Evolutionary conservation across 2,797 vertebrate genomes (phyloP), one percentile per base, ranked within the genome.

Genomic region (Tolypeutes matacus): DNA sequence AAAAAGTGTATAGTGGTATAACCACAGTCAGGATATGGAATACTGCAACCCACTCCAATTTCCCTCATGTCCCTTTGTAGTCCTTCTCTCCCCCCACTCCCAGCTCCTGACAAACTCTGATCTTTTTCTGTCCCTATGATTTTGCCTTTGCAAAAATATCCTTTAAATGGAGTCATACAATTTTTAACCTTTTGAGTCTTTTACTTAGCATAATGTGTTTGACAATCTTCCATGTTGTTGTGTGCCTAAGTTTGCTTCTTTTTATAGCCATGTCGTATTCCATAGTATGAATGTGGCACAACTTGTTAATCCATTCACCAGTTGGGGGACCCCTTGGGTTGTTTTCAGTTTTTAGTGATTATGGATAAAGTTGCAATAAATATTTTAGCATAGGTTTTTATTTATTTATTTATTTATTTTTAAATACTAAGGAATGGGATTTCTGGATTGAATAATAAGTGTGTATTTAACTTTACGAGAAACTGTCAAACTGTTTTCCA

Each of bases 121-220:
- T 36, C 46, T 20, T 46, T 86, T 51, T n/a, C 51, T 53, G n/a
- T 84, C 53, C n/a, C 27, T 18, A 1, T 56, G 36, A 34, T 84
- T 93, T 69, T 91, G 29, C 73, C 27, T 70, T 83, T 93, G 64
- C 9, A 75, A 83, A 92, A 93, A 76, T 65, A 29, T 83, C 12
- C 4, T 27, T 34, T 36, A 77, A 23, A n/a, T 39, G 27, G 2
- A 67, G 53, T 65, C 7, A 4, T 7, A 27, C 2, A 3, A 14
- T 6, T 21, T 64, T 9, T 70, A 72, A n/a, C 13, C n/a, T 77
- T 67, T 15, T 27, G 51, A 21, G 29, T 46, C 31, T 23, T 72
- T 87, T 36, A 70, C 15, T 62, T 31, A 34, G 49, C 5, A 9
- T 21, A 18, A 58, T 21, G n/a, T 7, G 27, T n/a, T 14, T 42